Conservation (phyloP, 2,888 invertebrate genomes). For the Cerastoderma edule region DNA sequence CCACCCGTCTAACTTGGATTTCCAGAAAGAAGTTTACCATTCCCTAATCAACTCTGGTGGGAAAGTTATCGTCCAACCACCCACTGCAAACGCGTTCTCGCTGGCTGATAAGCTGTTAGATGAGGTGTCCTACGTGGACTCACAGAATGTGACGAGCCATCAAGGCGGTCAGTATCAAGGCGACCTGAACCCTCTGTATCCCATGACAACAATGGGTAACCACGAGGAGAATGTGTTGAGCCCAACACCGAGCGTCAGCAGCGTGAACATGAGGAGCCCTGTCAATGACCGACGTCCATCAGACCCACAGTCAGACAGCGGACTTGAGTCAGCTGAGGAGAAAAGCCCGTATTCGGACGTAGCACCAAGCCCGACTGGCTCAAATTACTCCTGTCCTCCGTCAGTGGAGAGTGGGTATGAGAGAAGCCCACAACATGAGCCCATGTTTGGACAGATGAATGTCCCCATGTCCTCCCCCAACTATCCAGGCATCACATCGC, state of each 20-base stretch:
- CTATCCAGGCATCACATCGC: conserved; percentile 40
- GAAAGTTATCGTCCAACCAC: conserved; percentile 43
- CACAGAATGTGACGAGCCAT: background rate
- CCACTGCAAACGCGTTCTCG: background rate
- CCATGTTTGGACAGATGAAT: background rate
- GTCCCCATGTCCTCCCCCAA: conserved; percentile 35
- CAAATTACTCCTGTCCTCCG: conserved; percentile 63
- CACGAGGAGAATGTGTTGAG: conserved; percentile 1
- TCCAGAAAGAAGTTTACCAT: background rate
- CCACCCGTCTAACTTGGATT: background rate
- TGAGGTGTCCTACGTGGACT: background rate
- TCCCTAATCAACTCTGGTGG: conserved; percentile 31
- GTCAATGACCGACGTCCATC: conserved; percentile 18
- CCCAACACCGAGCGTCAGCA: conserved; percentile 9
- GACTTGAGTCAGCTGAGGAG: conserved; percentile 51
- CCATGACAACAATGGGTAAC: background rate
- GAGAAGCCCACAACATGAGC: conserved; percentile 52
- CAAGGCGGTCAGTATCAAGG: background rate
- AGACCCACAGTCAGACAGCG: conserved; percentile 47
- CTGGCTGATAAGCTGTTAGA: conserved; percentile 30
- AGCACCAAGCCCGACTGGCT: conserved; percentile 59
- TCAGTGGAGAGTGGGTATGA: conserved; percentile 65
- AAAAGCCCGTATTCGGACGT: conserved; percentile 49
- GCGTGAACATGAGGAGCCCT: background rate
- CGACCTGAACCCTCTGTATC: background rate